Conservation (phyloP, 1,140 invertebrate species). For the Ostrea edulis region DNA sequence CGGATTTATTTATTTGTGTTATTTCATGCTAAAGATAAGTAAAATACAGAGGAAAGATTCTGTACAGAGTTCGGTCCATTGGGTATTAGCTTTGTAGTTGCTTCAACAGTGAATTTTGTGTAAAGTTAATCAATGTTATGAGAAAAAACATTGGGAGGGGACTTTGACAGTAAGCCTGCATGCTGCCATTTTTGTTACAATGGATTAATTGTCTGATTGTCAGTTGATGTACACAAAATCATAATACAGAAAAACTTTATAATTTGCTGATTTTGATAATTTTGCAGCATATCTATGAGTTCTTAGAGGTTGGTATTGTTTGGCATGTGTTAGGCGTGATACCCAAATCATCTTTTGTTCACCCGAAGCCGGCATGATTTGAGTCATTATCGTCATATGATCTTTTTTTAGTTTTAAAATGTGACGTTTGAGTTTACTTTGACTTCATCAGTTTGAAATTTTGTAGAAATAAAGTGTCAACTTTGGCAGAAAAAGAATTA, state of each 20-base stretch:
- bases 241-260: not conserved
- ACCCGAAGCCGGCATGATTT: conserved; percentile 14
- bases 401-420: not conserved
- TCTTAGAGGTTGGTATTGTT: conserved; percentile 67
- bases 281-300: conserved; percentile 67
- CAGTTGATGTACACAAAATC: not conserved
- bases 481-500: not conserved
- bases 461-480: not conserved
- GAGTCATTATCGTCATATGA: not conserved
- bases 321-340: conserved; percentile 37
- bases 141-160: not conserved
- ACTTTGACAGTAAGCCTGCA: not conserved
- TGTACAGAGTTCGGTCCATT: not conserved
- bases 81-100: not conserved
- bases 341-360: conserved; percentile 27
- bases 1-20: not conserved
- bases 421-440: not conserved
- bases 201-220: not conserved
- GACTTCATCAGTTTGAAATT: not conserved
- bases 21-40: not conserved
- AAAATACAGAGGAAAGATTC: not conserved
- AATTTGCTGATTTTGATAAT: conserved; percentile 44
- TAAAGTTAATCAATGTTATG: not conserved
- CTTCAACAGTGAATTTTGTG: not conserved
- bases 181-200: not conserved